These are phyloP conservation scores for Hippasteria phrygiana DNA, from an alignment of 53 echinoderm and acorn worm species.

Conservation along the genomic window DNA sequence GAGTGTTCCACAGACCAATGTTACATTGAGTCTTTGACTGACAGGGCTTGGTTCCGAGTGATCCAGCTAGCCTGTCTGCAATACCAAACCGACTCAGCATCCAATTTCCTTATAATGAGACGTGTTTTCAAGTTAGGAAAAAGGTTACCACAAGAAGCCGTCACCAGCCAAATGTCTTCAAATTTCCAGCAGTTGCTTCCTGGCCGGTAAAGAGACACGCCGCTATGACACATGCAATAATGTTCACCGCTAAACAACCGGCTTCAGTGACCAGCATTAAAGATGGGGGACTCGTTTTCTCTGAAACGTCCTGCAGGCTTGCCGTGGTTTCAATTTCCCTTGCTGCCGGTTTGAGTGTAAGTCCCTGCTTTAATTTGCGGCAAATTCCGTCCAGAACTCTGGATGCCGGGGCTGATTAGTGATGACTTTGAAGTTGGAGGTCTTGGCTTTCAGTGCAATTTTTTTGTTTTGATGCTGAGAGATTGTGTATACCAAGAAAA, in stretches of 20 bases:
- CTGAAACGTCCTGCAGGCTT: neutral
- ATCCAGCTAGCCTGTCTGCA: neutral
- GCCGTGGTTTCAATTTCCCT: neutral
- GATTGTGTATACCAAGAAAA: too few species aligned
- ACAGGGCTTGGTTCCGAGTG: neutral
- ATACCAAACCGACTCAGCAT: neutral
- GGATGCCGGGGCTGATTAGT: neutral
- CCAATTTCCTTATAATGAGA: neutral
- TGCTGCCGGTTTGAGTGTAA: neutral
- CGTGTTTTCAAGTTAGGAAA: neutral
- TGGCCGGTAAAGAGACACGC: neutral
- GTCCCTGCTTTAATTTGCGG: constrained; percentile 6
- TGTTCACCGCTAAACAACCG: neutral
- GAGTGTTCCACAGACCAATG: too few species aligned
- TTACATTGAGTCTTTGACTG: too few species aligned
- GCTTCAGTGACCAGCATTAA: neutral
- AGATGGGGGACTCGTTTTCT: neutral
- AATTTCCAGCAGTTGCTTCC: too few species aligned
- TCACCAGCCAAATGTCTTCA: neutral
- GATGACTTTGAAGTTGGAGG: neutral
- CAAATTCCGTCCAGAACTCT: neutral
- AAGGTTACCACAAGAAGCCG: neutral
- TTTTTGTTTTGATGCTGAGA: neutral
- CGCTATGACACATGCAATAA: constrained; percentile 4
- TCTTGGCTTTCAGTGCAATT: neutral